Base-by-base conservation (phyloP, 2,113 vertebrate species). In the Strix uralensis region DNA sequence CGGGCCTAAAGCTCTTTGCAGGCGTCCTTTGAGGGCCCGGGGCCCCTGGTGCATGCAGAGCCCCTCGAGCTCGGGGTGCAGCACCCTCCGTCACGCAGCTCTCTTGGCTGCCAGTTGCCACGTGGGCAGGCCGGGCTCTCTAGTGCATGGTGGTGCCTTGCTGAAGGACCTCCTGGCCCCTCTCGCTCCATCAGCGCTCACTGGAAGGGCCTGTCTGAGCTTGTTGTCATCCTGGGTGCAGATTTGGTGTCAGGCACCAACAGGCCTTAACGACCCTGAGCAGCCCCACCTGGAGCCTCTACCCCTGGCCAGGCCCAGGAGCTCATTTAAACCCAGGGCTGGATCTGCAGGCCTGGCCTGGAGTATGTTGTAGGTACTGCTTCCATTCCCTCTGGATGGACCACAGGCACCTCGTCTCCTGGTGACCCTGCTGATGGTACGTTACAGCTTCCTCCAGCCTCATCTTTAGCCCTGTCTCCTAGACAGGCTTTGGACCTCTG, bases 171-270 rank as follows among this genome's bases (percentile, higher is more conserved):
- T 30, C 69, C 51, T 36, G 74, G 14, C 17, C 34, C 40, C 9
- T 30, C 54, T 38, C 0, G 0, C 49, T n/a, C 70, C 7, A 1
- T 27, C 29, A 17, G 4, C 1, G 0, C 46, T 32, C 0, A 0
- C 42, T 44, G 42, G 36, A 57, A 63, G 49, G 30, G 11, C 22
- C 51, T 10, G 14, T 18, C 23, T 9, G 23, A 19, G 36, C n/a
- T 55, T 1, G 1, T 40, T 26, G 12, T 34, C 22, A 8, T 15
- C 32, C 34, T 46, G 46, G 44, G 17, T 16, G 27, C 69, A 57
- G 36, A 4, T 16, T 7, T 30, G 46, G 29, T 40, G 23, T 15
- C 2, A 1, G 23, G 55, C 38, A 32, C 12, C 29, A 5, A 13
- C 25, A 13, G n/a, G 7, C 42, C 12, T 19, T 34, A 25, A 55